Evolutionary conservation across 2,888 invertebrate genomes (phyloP).

Genomic region (Litoditis marina): DNA sequence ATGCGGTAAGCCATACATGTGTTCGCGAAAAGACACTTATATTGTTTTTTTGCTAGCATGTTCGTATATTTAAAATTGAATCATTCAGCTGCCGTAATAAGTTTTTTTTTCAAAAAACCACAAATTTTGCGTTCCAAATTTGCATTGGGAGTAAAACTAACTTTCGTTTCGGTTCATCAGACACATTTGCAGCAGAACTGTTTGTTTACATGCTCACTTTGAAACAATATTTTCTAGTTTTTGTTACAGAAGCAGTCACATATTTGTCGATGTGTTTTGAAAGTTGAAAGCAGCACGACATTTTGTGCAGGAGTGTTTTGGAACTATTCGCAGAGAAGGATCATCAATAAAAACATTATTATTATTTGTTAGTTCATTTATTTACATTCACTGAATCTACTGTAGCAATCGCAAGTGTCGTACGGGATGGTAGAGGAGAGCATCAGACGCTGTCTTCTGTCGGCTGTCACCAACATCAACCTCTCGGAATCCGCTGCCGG

Average conservation of each 20-base stretch:
- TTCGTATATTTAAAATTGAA: neutral
- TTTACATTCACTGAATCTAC: neutral
- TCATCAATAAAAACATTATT: too few relatives aligned
- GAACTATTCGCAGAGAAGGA: too few relatives aligned
- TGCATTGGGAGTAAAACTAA: neutral
- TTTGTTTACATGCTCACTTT: too few relatives aligned
- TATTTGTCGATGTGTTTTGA: too few relatives aligned
- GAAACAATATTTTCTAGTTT: too few relatives aligned
- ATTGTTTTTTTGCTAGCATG: neutral
- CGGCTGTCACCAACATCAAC: constrained; percentile 60
- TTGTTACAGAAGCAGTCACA: too few relatives aligned
- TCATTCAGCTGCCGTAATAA: neutral
- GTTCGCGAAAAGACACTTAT: neutral
- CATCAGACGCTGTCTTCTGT: constrained; percentile 61
- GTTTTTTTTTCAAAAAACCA: neutral
- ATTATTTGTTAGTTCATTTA: neutral
- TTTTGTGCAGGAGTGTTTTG: too few relatives aligned
- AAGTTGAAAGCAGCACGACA: too few relatives aligned
- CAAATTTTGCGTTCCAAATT: neutral
- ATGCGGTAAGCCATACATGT: constrained; percentile 37
- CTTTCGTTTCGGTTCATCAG: too few relatives aligned
- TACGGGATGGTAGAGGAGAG: constrained; percentile 58
- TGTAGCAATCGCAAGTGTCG: constrained; percentile 32
- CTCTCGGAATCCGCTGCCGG: too few relatives aligned
- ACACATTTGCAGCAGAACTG: too few relatives aligned